A percentile compares a stretch with the other conserved stretches of the same genome.
These are phyloP conservation scores for Eulithis testata DNA, from an alignment of 2,888 invertebrate genomes.

Conservation along the genomic window DNA sequence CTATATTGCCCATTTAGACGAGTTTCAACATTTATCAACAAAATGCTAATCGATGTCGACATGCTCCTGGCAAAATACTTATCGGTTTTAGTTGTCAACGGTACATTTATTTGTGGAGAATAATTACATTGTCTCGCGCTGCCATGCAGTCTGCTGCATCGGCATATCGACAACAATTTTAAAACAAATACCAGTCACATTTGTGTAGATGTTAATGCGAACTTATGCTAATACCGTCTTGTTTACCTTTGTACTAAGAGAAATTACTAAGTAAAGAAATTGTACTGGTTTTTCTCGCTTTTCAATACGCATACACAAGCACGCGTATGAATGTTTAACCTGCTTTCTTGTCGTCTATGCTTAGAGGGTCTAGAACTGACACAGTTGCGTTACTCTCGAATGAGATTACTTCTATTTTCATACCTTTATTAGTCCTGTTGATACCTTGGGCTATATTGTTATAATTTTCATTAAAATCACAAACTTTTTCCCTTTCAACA, in stretches of 20 bases:
- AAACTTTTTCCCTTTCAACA: slow-evolving; percentile 11
- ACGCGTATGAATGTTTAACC: slow-evolving; percentile 26
- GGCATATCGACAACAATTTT: slow-evolving; percentile 17
- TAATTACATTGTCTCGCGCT: slow-evolving; percentile 41
- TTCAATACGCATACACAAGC: slow-evolving; percentile 26
- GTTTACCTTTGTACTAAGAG: slow-evolving; percentile 29
- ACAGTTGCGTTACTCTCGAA: slow-evolving; percentile 7
- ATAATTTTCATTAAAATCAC: background rate
- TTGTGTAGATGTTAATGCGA: slow-evolving; percentile 35
- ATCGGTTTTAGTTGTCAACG: slow-evolving; percentile 45
- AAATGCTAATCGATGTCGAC: slow-evolving; percentile 12
- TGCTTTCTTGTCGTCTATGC: slow-evolving; percentile 25
- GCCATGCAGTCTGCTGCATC: slow-evolving; percentile 48
- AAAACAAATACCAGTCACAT: slow-evolving; percentile 24
- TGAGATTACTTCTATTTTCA: background rate
- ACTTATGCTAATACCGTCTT: slow-evolving; percentile 37
- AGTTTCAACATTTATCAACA: slow-evolving; percentile 23
- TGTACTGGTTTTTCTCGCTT: slow-evolving; percentile 30
- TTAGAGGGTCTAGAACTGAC: slow-evolving; percentile 10
- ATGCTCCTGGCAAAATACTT: slow-evolving; percentile 38
- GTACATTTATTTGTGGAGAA: slow-evolving; percentile 36
- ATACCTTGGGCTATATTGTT: background rate
- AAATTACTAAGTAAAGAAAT: slow-evolving; percentile 19
- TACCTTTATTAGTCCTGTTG: background rate
- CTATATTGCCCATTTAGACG: slow-evolving; percentile 13